phyloP scores from a whole-genome alignment of 2,113 vertebrate genomes.

The Nibea coibor region DNA sequence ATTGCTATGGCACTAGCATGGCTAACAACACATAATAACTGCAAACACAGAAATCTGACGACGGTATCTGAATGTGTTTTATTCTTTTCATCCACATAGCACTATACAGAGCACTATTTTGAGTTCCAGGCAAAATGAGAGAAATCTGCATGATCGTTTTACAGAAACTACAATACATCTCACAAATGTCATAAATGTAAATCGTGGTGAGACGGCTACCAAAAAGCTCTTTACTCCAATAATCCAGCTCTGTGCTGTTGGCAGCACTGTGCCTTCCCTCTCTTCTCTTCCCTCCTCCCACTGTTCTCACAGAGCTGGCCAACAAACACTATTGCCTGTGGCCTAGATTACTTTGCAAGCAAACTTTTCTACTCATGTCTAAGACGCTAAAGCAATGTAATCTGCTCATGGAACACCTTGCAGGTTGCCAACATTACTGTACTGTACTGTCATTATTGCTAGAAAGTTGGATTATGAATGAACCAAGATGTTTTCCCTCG shows the following conservation, averaged over 20 bases:
- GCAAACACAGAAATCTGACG: slow-evolving; percentile 7
- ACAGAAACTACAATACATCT: slow-evolving; percentile 17
- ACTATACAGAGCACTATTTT: neutral
- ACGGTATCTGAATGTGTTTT: neutral
- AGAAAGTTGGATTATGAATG: slow-evolving; percentile 20
- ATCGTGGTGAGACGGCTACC: slow-evolving; percentile 35
- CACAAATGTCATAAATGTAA: slow-evolving; percentile 48
- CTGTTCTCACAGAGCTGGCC: slow-evolving; percentile 59
- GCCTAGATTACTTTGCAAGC: slow-evolving; percentile 67
- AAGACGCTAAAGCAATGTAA: slow-evolving; percentile 53
- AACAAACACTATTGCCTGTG: slow-evolving; percentile 63
- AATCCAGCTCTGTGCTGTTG: slow-evolving; percentile 58
- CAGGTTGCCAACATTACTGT: slow-evolving; percentile 6
- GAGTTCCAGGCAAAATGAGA: neutral
- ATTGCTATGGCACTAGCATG: too few relatives aligned
- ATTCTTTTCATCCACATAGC: neutral
- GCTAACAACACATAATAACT: neutral
- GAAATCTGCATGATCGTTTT: slow-evolving; percentile 1
- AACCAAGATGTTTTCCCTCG: fast-evolving
- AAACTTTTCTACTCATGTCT: slow-evolving; percentile 55
- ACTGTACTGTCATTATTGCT: slow-evolving; percentile 23
- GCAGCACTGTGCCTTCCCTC: slow-evolving; percentile 54
- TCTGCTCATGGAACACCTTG: slow-evolving; percentile 33
- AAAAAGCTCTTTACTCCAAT: slow-evolving; percentile 59
- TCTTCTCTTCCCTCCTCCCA: slow-evolving; percentile 51